These are phyloP conservation scores for Lycophotia porphyrea DNA, from an alignment of 2,888 invertebrate genomes.

Conservation along the genomic window DNA sequence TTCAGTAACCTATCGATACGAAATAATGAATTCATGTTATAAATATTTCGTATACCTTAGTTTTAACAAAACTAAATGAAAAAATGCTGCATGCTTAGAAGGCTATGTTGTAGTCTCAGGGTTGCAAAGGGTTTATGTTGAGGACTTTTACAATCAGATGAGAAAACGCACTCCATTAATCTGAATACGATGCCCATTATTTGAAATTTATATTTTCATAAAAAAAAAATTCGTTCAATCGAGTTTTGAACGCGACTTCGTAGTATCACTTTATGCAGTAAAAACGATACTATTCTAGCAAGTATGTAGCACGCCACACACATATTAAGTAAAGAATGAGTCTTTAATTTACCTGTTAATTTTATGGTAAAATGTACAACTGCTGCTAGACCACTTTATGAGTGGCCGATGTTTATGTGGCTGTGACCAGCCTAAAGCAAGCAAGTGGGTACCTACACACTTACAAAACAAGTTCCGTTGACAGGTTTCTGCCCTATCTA, in stretches of 20 bases:
- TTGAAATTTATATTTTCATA: background rate
- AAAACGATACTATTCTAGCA: background rate
- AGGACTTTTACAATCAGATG: background rate
- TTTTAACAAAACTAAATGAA: conserved; percentile 1
- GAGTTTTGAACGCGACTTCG: background rate
- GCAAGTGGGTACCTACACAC: conserved; percentile 56
- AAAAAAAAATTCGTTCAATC: background rate
- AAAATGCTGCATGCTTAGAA: background rate
- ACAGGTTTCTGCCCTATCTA: conserved; percentile 69
- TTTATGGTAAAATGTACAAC: conserved; percentile 59
- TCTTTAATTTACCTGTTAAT: conserved; percentile 56
- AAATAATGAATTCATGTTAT: conserved; percentile 30
- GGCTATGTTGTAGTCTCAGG: background rate
- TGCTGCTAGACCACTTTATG: conserved; percentile 53
- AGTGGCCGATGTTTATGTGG: conserved; percentile 55
- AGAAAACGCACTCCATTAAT: background rate
- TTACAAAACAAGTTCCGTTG: conserved; percentile 71
- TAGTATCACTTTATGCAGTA: background rate
- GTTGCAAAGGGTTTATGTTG: background rate
- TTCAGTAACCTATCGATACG: conserved; percentile 30
- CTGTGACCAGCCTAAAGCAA: conserved; percentile 58
- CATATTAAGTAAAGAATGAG: conserved; percentile 49
- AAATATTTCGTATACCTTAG: conserved; percentile 1
- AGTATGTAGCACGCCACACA: conserved; percentile 3
- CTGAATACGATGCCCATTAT: background rate